phyloP scores from a whole-genome alignment of 2,113 vertebrate species.

The Campylomormyrus tamandua region DNA sequence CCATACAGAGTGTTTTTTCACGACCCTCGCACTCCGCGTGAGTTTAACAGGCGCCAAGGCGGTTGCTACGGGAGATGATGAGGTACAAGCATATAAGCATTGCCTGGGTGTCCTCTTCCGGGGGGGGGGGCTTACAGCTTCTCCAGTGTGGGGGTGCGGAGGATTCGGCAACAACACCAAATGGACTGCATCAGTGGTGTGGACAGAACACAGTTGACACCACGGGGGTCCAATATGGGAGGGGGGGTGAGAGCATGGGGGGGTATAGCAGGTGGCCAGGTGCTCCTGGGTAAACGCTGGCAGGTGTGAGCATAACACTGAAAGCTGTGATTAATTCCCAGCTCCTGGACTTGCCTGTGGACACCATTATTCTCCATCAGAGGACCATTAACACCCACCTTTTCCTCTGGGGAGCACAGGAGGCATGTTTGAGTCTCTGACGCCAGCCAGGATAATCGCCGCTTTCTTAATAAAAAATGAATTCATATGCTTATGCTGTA shows the following conservation, averaged over 20 bases:
- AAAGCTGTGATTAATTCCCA: slow-evolving; percentile 17
- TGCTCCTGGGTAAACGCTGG: slow-evolving; percentile 8
- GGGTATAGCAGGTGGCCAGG: slow-evolving; percentile 7
- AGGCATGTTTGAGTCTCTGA: neutral
- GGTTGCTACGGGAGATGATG: neutral
- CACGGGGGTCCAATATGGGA: neutral
- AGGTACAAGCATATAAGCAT: neutral
- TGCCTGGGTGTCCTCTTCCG: neutral
- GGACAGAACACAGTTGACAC: neutral
- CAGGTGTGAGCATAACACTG: slow-evolving; percentile 4
- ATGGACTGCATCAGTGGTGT: neutral
- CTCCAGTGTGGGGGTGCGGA: neutral
- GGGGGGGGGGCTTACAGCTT: no score
- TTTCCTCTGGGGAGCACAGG: neutral
- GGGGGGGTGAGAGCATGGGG: neutral
- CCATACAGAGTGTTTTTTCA: neutral
- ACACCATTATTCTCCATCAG: slow-evolving; percentile 20
- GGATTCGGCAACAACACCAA: neutral
- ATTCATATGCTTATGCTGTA: neutral
- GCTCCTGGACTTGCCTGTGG: slow-evolving; percentile 12
- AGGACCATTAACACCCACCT: neutral
- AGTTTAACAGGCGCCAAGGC: neutral
- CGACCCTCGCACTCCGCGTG: neutral
- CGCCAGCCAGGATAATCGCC: neutral
- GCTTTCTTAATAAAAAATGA: neutral